Conservation (phyloP, 2,888 invertebrate species). For the Dolichopus griseipennis region DNA sequence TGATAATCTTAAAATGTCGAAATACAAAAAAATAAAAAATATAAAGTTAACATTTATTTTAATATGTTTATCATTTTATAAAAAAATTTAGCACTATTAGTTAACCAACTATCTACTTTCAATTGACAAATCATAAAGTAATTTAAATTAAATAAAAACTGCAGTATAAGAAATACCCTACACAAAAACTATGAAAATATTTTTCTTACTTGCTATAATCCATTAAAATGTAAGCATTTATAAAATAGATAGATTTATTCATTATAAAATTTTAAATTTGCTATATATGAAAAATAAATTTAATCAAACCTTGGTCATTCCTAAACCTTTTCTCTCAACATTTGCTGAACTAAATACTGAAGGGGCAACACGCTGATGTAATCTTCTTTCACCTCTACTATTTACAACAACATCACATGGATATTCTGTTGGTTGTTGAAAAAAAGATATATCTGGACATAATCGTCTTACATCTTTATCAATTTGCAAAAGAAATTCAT, state of each 20-base stretch:
- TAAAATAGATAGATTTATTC: neutral
- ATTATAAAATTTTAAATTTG: neutral
- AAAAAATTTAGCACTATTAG: no score
- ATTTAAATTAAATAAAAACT: no score
- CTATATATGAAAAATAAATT: neutral
- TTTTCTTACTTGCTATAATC: neutral
- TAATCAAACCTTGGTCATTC: conserved; percentile 69
- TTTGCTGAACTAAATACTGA: conserved; percentile 78
- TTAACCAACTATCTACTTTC: no score
- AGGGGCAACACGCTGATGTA: conserved; percentile 82
- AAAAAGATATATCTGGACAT: conserved; percentile 95
- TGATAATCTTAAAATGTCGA: neutral
- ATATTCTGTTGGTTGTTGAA: conserved; percentile 86
- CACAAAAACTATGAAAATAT: neutral
- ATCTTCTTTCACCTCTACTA: conserved; percentile 69
- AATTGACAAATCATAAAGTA: no score
- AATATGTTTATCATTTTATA: no score
- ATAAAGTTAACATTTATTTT: no score
- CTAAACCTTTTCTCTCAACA: conserved; percentile 78
- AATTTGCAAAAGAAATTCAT: conserved; percentile 93
- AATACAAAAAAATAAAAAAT: neutral
- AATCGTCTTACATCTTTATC: conserved; percentile 93
- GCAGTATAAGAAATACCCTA: no score
- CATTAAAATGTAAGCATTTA: neutral
- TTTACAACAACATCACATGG: conserved; percentile 75